Percentiles rank a stretch among this genome's conserved stretches.
Evolutionary conservation across 92 coral and sea anemone species (phyloP).

Genomic region (Pocillopora grandis): DNA sequence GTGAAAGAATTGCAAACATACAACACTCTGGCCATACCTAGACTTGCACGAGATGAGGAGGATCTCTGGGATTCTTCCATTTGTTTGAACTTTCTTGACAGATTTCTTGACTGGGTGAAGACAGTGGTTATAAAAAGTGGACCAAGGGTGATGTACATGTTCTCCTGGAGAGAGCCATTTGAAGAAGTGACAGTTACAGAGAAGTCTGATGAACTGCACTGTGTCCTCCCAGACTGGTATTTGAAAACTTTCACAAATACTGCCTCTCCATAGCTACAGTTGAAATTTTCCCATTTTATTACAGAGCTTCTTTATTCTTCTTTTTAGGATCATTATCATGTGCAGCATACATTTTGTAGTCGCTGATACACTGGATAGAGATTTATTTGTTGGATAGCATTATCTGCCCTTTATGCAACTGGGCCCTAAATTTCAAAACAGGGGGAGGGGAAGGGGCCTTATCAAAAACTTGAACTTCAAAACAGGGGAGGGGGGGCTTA

Average conservation of each 20-base stretch:
- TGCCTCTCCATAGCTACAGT: slow-evolving; percentile 19
- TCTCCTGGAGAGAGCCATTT: slow-evolving; percentile 87
- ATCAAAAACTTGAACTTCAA: too few relatives aligned
- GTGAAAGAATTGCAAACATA: slow-evolving; percentile 87
- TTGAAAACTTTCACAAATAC: slow-evolving; percentile 25
- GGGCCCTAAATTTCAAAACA: too few relatives aligned
- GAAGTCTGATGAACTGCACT: slow-evolving; percentile 33
- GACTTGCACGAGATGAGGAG: slow-evolving; percentile 60
- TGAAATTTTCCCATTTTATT: too few relatives aligned
- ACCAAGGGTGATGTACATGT: slow-evolving; percentile 72
- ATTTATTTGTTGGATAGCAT: too few relatives aligned
- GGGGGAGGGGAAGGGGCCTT: too few relatives aligned
- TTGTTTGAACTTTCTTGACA: slow-evolving; percentile 83
- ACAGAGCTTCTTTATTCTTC: too few relatives aligned
- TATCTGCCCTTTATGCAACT: too few relatives aligned
- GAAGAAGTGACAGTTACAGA: slow-evolving; percentile 54
- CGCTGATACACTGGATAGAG: too few relatives aligned
- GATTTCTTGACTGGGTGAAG: slow-evolving; percentile 86
- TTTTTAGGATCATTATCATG: too few relatives aligned
- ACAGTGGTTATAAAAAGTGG: slow-evolving; percentile 65
- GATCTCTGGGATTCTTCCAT: slow-evolving; percentile 85
- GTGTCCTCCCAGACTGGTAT: slow-evolving; percentile 89
- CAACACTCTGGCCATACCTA: slow-evolving; percentile 91
- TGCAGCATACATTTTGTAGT: too few relatives aligned
- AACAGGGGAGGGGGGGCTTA: too few relatives aligned